Conservation (phyloP, 1,140 invertebrate genomes). For the Euura lappo region DNA sequence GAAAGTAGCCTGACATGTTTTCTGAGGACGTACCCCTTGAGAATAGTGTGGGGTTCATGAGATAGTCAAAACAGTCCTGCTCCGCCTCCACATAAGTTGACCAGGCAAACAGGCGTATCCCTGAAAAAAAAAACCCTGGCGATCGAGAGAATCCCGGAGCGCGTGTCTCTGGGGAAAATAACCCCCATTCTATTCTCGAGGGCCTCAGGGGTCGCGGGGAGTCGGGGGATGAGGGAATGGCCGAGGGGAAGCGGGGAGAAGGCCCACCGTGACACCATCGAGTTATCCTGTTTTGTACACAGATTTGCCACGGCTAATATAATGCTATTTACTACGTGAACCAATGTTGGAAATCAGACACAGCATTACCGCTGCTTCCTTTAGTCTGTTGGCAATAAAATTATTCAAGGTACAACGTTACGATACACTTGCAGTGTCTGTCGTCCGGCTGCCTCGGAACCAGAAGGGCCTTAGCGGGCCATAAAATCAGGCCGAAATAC, state of each 20-base stretch:
- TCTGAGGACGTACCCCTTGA: too few relatives aligned
- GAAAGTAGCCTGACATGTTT: too few relatives aligned
- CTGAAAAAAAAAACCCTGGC: background rate
- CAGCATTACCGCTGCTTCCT: background rate
- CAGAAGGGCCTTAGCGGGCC: background rate
- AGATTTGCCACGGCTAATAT: conserved; percentile 53
- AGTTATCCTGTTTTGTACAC: conserved; percentile 53
- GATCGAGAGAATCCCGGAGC: conserved; percentile 11
- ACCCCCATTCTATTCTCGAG: background rate
- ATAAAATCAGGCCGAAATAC: background rate
- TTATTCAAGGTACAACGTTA: conserved; percentile 7
- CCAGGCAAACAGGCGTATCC: conserved; percentile 10
- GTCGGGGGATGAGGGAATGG: background rate
- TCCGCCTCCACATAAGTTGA: background rate
- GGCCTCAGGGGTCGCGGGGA: conserved; percentile 8
- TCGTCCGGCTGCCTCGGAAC: background rate
- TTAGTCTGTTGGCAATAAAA: conserved; percentile 7
- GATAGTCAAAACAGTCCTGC: conserved; percentile 11
- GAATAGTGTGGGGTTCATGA: background rate
- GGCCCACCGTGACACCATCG: conserved; percentile 47
- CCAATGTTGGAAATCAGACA: background rate
- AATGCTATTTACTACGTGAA: conserved; percentile 41
- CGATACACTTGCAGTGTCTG: background rate
- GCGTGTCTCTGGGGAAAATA: conserved; percentile 32
- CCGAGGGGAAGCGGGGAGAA: background rate